Evolutionary conservation across 2,888 invertebrate species (phyloP), one percentile per base, ranked within the genome.

Genomic region (Cactoblastis cactorum): DNA sequence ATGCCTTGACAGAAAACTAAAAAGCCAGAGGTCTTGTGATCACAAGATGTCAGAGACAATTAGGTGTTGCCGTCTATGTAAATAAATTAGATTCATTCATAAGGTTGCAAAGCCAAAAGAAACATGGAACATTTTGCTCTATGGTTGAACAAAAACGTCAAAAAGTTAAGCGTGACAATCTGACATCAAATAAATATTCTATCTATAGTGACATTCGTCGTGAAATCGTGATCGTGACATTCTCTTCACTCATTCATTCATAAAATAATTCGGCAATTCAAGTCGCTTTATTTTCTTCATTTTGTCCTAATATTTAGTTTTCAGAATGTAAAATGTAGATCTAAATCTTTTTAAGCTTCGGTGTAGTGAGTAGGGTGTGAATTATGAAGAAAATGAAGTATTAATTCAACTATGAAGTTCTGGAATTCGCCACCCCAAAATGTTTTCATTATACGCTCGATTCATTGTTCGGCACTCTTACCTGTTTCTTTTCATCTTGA

Each of bases 1-100:
- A 78, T 81, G 79, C 80, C 84, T 83, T 88, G 86, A 89, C 88
- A 89, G 88, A 88, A 85, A 83, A 83, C 84, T 86, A 77, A 81
- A 80, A 83, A 75, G 74, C 77, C 61, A 87, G 72, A 83, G 81
- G 87, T 89, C 89, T 89, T 89, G 89, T 89, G 89, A 89, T 89
- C 89, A 86, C 87, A 87, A 85, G 87, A 83, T 76, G 81, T 84
- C 89, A 88, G 74, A 88, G 88, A 86, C 87, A 83, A 84, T 58
- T 70, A 62, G 73, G 63, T 71, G 74, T 87, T 87, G 74, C 88
- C 71, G 75, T 47, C 5, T 3, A 34, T n/a, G 5, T 38, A 22
- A 48, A 37, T 55, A 65, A 64, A 22, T 9, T 33, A 32, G 8
- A 0, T 15, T 11, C 24, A 14, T 32, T 45, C 17, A 17, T 28